These are phyloP conservation scores for Aspidiotus rigidus DNA, from an alignment of 2,888 invertebrate species.

Conservation along the genomic window DNA sequence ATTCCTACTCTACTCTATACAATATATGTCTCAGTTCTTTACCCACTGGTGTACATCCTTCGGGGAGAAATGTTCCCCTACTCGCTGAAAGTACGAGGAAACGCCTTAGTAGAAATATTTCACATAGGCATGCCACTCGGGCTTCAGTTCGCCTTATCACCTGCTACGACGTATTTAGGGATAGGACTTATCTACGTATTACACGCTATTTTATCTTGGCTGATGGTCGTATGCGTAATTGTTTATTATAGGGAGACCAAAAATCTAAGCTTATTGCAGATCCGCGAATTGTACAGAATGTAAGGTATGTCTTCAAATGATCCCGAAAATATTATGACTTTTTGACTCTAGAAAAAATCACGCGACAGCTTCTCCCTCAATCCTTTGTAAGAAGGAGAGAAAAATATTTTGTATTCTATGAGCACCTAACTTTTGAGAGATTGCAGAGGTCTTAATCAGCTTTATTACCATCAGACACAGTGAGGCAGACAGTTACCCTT, in stretches of 20 bases:
- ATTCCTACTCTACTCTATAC: neutral
- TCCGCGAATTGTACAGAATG: too few species aligned
- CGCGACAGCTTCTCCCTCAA: too few species aligned
- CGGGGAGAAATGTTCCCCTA: neutral
- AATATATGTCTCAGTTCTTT: neutral
- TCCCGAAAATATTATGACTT: too few species aligned
- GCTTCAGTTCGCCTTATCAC: neutral
- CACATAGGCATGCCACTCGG: neutral
- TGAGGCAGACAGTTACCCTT: too few species aligned
- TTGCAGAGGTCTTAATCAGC: too few species aligned
- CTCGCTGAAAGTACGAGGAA: neutral
- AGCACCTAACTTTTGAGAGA: too few species aligned
- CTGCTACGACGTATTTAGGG: neutral
- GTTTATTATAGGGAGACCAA: neutral
- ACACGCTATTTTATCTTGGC: neutral
- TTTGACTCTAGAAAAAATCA: too few species aligned
- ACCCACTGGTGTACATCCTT: neutral
- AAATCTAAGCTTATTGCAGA: neutral
- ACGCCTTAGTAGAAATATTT: neutral
- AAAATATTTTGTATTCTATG: too few species aligned
- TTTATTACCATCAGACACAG: too few species aligned
- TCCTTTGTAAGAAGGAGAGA: too few species aligned
- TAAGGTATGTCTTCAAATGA: too few species aligned
- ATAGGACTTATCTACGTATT: neutral
- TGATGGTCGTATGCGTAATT: neutral